Conservation (phyloP, 92 coral and sea anemone genomes). For the Pocillopora grandis region DNA sequence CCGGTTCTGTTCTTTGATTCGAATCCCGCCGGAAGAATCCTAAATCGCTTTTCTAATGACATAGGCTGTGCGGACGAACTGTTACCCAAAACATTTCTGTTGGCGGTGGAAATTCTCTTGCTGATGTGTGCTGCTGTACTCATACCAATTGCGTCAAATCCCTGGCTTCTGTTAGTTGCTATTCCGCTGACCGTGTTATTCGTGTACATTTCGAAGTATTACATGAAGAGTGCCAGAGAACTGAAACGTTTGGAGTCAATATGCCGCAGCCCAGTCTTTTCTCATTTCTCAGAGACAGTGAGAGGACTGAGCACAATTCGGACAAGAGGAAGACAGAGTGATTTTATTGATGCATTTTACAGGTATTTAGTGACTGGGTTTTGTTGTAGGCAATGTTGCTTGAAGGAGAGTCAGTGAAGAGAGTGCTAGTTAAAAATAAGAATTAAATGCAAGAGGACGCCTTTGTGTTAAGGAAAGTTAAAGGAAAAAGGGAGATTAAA, state of each 20-base stretch:
- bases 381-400: too few species aligned
- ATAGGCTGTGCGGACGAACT: conserved; percentile 26
- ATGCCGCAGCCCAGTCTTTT: conserved; percentile 24
- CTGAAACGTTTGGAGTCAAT: conserved; percentile 27
- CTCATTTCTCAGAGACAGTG: conserved; percentile 7
- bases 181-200: neutral
- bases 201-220: neutral
- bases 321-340: conserved; percentile 10
- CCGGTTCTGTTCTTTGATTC: conserved; percentile 24
- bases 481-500: too few species aligned
- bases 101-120: neutral
- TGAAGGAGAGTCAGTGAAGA: too few species aligned
- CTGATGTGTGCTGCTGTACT: neutral
- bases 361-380: neutral
- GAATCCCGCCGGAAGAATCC: conserved; percentile 4
- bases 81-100: neutral
- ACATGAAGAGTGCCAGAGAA: conserved; percentile 4
- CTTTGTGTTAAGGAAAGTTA: too few species aligned
- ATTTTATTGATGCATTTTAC: neutral
- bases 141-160: conserved; percentile 15
- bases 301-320: conserved; percentile 15
- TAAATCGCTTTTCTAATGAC: neutral
- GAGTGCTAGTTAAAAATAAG: too few species aligned
- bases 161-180: conserved; percentile 13
- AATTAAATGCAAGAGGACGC: too few species aligned